These are phyloP conservation scores for Meandrusa payeni DNA, from an alignment of 2,888 invertebrate genomes.

Conservation along the genomic window DNA sequence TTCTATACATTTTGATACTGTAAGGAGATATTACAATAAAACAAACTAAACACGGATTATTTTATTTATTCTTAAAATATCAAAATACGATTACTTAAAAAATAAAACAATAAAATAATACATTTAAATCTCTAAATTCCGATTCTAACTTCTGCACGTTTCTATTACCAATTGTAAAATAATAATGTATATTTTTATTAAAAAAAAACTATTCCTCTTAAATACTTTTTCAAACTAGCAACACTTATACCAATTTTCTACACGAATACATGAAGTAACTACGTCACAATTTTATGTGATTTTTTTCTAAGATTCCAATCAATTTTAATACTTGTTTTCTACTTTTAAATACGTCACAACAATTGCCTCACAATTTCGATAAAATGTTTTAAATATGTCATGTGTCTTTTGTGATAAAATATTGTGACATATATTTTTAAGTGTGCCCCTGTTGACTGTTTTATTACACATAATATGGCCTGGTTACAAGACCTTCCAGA, in stretches of 20 bases:
- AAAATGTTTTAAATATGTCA: background rate
- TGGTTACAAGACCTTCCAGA: too few species aligned
- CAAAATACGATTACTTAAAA: constrained; percentile 42
- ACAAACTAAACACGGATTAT: constrained; percentile 33
- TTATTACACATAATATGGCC: too few species aligned
- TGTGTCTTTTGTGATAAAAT: constrained; percentile 14
- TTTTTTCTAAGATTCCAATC: constrained; percentile 12
- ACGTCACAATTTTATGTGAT: constrained; percentile 9
- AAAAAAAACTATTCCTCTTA: constrained; percentile 11
- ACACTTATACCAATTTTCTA: constrained; percentile 23
- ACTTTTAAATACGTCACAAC: background rate
- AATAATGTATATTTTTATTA: constrained; percentile 16
- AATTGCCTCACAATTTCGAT: constrained; percentile 1
- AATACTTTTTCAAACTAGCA: constrained; percentile 23
- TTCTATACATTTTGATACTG: too few species aligned
- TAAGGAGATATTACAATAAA: too few species aligned
- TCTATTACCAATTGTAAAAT: constrained; percentile 14
- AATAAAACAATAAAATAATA: constrained; percentile 34
- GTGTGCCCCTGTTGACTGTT: too few species aligned
- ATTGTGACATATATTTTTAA: too few species aligned
- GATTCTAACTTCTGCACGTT: constrained; percentile 13
- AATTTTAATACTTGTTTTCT: constrained; percentile 6
- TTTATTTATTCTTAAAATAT: constrained; percentile 44
- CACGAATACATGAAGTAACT: constrained; percentile 29
- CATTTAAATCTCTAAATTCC: constrained; percentile 14